Base-by-base conservation (phyloP, 2,113 vertebrate species). In the Austrofundulus limnaeus region DNA sequence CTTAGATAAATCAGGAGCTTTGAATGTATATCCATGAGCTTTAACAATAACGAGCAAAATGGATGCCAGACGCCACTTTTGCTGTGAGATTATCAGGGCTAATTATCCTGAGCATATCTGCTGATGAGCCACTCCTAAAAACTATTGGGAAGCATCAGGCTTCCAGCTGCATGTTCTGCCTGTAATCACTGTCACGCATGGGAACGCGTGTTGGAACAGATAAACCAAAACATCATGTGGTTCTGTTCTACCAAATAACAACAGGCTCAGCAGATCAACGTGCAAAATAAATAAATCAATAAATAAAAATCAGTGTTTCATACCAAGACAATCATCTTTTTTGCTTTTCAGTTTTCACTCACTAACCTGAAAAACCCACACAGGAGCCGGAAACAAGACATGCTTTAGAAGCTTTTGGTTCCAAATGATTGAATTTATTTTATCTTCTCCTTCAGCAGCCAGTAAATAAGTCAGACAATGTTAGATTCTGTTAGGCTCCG, bases 11-110 rank as follows among this genome's bases (percentile, higher is more conserved):
- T 66, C 8, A 56, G 64, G 3, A 19, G 38, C 24, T 41, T 59
- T 25, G 54, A 60, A 66, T 67, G n/a, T n/a, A 63, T 74, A 65
- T 52, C 50, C 28, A 1, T 55, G 54, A 50, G 63, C 47, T 48
- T 39, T 20, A 15, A 28, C 50, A 34, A 13, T 52, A 4, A 2
- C 11, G 28, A 52, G 50, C 17, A n/a, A 16, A 19, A 31, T 58
- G 3, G 20, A 75, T 51, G 61, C 11, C 38, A 69, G 23, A 46
- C 60, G 51, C 43, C 41, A 70, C 34, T 48, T 38, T 62, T n/a
- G 42, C 42, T 16, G 9, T 19, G 23, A 41, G 47, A 77, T 74
- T 51, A 70, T 50, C 57, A 49, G 2, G 1, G 23, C 16, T 49
- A 66, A 41, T 75, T 61, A 63, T 64, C 39, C 31, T 45, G 12